A percentile compares a stretch with the other conserved stretches of the same genome.
These are phyloP conservation scores for Tricholauxania praeusta DNA, from an alignment of 2,888 invertebrate genomes.

Conservation along the genomic window DNA sequence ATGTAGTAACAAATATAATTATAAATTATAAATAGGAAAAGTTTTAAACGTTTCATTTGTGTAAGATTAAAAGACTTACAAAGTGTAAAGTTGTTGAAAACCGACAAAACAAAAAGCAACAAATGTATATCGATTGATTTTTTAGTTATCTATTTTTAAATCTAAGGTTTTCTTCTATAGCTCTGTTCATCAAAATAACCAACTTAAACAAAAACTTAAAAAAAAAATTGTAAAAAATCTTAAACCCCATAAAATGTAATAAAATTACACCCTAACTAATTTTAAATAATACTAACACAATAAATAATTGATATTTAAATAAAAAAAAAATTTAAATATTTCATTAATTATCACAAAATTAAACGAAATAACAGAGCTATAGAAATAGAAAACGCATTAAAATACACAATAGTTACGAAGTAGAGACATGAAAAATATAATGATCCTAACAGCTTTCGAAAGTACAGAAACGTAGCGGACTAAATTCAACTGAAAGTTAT, in stretches of 20 bases:
- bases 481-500: not conserved
- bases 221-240: not conserved
- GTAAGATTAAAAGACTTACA: slow-evolving; percentile 20
- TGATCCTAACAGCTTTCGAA: not conserved
- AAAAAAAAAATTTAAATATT: not conserved
- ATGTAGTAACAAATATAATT: slow-evolving; percentile 2
- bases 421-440: not conserved
- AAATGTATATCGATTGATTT: not conserved
- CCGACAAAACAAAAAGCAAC: not conserved
- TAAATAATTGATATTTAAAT: no score
- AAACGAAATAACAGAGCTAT: slow-evolving; percentile 14
- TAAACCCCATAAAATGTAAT: not conserved
- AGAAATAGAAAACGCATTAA: not conserved
- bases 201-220: slow-evolving; percentile 3
- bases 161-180: not conserved
- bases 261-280: not conserved
- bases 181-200: not conserved
- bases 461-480: not conserved
- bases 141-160: slow-evolving; percentile 1
- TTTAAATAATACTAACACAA: no score
- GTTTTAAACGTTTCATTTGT: slow-evolving; percentile 15
- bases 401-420: slow-evolving; percentile 10
- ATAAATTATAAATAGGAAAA: not conserved
- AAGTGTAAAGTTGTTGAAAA: slow-evolving; percentile 3
- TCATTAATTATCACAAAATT: not conserved